These are phyloP conservation scores for Epinotia demarniana DNA, from an alignment of 2,888 invertebrate species.

Conservation along the genomic window DNA sequence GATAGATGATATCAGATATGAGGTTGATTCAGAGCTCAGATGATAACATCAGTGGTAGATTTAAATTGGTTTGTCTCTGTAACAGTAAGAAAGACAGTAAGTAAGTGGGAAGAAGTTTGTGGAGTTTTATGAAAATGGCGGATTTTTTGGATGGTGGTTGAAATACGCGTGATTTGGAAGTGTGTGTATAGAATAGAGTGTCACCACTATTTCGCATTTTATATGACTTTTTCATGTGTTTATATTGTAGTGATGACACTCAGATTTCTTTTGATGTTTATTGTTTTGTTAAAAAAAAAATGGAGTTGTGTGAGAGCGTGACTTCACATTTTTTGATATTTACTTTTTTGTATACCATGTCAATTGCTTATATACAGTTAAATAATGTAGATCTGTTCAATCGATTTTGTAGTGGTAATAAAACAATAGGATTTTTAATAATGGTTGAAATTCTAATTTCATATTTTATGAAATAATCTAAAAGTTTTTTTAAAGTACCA, in stretches of 20 bases:
- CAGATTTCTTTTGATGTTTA: conserved; percentile 15
- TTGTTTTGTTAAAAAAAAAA: conserved; percentile 9
- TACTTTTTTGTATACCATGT: conserved; percentile 16
- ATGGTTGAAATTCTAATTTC: too few species aligned
- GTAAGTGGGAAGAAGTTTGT: not conserved
- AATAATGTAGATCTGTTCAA: not conserved
- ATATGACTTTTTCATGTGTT: not conserved
- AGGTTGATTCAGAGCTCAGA: conserved; percentile 1
- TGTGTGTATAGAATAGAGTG: conserved; percentile 4
- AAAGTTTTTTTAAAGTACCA: not conserved
- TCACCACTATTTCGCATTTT: conserved; percentile 13
- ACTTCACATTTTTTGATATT: conserved; percentile 17
- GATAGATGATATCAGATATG: not conserved
- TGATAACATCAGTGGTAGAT: not conserved
- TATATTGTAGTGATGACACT: conserved; percentile 11
- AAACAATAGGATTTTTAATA: too few species aligned
- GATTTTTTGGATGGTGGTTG: not conserved
- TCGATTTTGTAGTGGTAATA: not conserved
- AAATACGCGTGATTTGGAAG: conserved; percentile 25
- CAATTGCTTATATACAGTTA: not conserved
- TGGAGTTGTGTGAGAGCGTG: not conserved
- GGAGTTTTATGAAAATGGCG: not conserved
- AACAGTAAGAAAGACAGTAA: not conserved
- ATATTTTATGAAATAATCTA: too few species aligned
- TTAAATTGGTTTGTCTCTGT: not conserved